These are phyloP conservation scores for Apis laboriosa DNA, from an alignment of 1,140 invertebrate genomes.

Conservation along the genomic window DNA sequence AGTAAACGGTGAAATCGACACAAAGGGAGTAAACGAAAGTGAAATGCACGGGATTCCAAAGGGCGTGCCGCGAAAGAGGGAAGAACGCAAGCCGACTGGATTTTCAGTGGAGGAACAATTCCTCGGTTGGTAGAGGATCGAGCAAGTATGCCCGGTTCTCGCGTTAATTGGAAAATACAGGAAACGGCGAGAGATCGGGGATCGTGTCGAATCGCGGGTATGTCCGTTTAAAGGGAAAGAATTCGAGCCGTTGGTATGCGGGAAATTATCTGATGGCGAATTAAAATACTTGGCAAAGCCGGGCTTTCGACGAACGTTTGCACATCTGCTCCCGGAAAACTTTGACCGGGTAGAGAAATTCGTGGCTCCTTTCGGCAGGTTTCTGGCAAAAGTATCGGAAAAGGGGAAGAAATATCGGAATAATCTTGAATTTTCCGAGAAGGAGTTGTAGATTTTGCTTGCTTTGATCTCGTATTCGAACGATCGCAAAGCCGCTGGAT, in stretches of 20 bases:
- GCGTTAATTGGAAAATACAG: constrained; percentile 33
- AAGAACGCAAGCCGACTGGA: background rate
- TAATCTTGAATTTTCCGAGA: too few species aligned
- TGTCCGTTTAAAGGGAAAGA: constrained; percentile 1
- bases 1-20: background rate
- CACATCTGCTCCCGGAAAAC: background rate
- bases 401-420: background rate
- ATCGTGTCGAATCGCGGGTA: background rate
- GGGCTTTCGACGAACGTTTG: background rate
- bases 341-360: background rate
- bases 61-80: background rate
- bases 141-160: background rate
- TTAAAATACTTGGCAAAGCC: constrained; percentile 32
- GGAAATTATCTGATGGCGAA: constrained; percentile 14
- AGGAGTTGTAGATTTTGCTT: too few species aligned
- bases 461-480: background rate
- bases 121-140: background rate
- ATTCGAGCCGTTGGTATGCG: background rate
- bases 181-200: background rate
- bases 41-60: constrained; percentile 9
- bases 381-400: background rate
- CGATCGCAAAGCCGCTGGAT: background rate
- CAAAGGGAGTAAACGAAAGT: background rate
- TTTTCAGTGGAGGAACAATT: constrained; percentile 14
- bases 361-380: too few species aligned